Percentiles rank a stretch among this genome's conserved stretches.
Evolutionary conservation across 1,140 invertebrate genomes (phyloP).

Genomic region (Trichonephila clavipes): DNA sequence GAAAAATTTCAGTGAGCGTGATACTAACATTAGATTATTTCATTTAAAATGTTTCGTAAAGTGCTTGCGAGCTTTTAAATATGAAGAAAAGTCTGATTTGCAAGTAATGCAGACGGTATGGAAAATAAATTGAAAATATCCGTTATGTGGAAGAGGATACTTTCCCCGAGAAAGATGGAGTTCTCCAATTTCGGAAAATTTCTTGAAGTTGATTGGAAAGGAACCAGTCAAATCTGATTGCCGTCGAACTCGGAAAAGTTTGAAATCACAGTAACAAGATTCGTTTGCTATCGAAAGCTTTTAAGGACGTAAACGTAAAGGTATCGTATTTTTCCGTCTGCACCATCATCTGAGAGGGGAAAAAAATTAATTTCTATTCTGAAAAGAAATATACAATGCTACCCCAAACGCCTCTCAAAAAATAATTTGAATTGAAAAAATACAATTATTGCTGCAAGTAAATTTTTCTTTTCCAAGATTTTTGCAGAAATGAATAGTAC

Average conservation of each 20-base stretch:
- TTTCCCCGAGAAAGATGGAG: neutral
- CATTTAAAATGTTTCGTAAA: too few species aligned
- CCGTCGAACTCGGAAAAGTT: neutral
- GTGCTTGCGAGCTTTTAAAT: neutral
- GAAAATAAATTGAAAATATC: neutral
- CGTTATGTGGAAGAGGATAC: neutral
- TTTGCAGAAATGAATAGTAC: too few species aligned
- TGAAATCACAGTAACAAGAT: neutral
- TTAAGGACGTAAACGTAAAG: neutral
- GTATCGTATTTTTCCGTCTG: neutral
- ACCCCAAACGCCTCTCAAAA: too few species aligned
- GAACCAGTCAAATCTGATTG: neutral
- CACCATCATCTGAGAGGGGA: neutral
- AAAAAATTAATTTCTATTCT: neutral
- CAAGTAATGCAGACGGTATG: neutral
- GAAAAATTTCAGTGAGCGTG: too few species aligned
- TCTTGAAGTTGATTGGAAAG: neutral
- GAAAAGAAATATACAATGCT: too few species aligned
- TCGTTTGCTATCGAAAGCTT: neutral
- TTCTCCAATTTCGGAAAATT: neutral
- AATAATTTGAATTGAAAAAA: too few species aligned
- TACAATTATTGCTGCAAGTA: too few species aligned
- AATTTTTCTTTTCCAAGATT: too few species aligned
- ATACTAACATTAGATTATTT: too few species aligned
- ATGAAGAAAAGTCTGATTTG: neutral